Base-by-base conservation (phyloP, 2,797 vertebrate genomes). In the Artibeus jamaicensis region DNA sequence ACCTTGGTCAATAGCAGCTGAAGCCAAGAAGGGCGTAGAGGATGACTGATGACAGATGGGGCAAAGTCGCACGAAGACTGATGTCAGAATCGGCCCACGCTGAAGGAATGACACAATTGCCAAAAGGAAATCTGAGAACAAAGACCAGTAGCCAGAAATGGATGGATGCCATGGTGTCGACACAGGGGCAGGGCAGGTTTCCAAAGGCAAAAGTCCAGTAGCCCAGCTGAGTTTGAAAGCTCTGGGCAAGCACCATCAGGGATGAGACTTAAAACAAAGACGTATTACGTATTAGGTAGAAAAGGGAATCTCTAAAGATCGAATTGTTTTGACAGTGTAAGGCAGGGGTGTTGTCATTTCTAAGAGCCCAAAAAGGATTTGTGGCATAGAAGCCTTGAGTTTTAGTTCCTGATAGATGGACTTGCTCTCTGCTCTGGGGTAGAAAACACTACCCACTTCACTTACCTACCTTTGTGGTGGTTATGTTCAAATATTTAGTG, bases 111-210 rank as follows among this genome's bases (percentile, higher is more conserved):
- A 7, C 46, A 59, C 53, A 55, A 4, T 44, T 73, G 93, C 95
- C 94, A 94, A 84, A 94, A 96, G 79, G 76, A 97, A 97, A 96
- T 91, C 22, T 94, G 70, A 97, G 93, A 84, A 78, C 74, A 76
- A 86, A 95, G 83, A 77, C 91, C 34, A 79, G 93, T 82, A 86
- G 91, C 86, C 76, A 94, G 90, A 67, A 84, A 74, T 97, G 94
- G 91, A 92, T 62, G 53, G 44, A 59, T 89, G 91, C 91, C 91
- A 89, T 37, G 74, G 70, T 79, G 89, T 93, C 83, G 87, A 79
- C 83, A 91, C 79, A 83, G 86, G 62, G 39, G 44, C 76, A 79
- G 57, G 95, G 91, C 81, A 92, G 6, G 32, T 44, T 92, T 91
- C 89, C 95, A 94, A 91, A 71, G 94, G 89, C 86, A 91, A 22